Evolutionary conservation across 2,113 vertebrate species (phyloP), one percentile per base, ranked within the genome.

Genomic region (Pelecanus crispus): DNA sequence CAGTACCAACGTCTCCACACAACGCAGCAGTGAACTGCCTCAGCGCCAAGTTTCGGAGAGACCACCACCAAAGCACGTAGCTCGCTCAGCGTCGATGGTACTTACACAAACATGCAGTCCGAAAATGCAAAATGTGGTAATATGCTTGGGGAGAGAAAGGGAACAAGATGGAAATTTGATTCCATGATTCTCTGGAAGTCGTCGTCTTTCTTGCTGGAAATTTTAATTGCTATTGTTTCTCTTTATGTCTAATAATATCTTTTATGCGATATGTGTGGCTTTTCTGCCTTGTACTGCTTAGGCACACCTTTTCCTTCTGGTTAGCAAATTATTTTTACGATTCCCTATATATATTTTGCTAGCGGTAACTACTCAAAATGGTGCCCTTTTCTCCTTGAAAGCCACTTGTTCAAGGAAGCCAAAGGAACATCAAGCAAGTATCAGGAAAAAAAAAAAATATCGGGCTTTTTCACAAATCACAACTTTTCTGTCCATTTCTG

Each of bases 1-100:
- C 13, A 11, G 45, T 28, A 36, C 6, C n/a, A n/a, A 1, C 0
- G 15, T 1, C 0, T 42, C 40, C n/a, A 4, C 16, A 36, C 52
- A 28, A 7, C 31, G 7, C 0, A 10, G 59, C n/a, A 10, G 34
- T 4, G 10, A 67, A 21, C 34, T 34, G 72, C 59, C 65, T 34
- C 66, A 16, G 4, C 22, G 9, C 22, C 40, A 14, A 4, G 8
- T 6, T 19, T 7, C 7, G 40, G 22, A 31, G 26, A 36, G 13
- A 28, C 10, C 21, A 11, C 42, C 36, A 31, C 45, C 47, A 81
- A 66, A 26, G 29, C 47, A 18, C 68, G 10, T 10, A 0, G 5
- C 22, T 49, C 7, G 1, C 24, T 44, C 40, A 26, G 36, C 49
- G 24, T 8, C 6, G 4, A 14, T 6, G 11, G 25, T 26, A 45